Percentiles rank a stretch among this genome's conserved stretches.
These are phyloP conservation scores for Tenualosa ilisha DNA, from an alignment of 2,797 vertebrate genomes.

Conservation along the genomic window DNA sequence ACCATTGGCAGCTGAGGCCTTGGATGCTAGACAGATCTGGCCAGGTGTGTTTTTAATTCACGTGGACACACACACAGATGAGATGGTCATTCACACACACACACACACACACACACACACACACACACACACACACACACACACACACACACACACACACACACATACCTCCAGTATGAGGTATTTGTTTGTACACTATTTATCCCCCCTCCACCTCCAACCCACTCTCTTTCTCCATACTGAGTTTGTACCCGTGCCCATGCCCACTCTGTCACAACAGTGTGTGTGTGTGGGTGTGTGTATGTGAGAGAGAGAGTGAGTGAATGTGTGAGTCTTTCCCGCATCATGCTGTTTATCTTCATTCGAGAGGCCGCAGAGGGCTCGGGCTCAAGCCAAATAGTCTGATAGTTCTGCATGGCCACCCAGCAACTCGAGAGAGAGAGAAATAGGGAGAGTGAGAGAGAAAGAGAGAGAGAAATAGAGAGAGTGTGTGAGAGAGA, in stretches of 20 bases:
- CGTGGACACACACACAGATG: constrained; percentile 22
- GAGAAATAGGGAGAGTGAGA: neutral
- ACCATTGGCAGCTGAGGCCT: constrained; percentile 58
- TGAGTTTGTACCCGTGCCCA: constrained; percentile 21
- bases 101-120: neutral
- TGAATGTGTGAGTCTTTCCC: constrained; percentile 17
- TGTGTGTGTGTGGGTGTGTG: neutral
- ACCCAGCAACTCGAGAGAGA: neutral
- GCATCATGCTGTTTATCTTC: neutral
- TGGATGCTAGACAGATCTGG: constrained; percentile 32
- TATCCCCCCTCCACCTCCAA: neutral
- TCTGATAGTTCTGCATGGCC: neutral
- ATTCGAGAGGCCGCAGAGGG: neutral
- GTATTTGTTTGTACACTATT: neutral
- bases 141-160: neutral
- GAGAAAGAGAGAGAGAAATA: no score
- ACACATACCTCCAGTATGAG: neutral
- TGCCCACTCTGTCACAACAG: neutral
- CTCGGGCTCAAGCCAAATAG: neutral
- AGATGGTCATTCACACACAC: neutral
- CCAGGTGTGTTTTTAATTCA: constrained; percentile 55
- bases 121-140: constrained; percentile 21
- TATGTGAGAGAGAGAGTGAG: neutral
- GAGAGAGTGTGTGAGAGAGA: no score
- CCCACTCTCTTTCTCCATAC: neutral